A percentile compares a stretch with the other conserved stretches of the same genome.
Evolutionary conservation across 2,797 vertebrate genomes (phyloP).

Genomic region (Enteromius argenteus): DNA sequence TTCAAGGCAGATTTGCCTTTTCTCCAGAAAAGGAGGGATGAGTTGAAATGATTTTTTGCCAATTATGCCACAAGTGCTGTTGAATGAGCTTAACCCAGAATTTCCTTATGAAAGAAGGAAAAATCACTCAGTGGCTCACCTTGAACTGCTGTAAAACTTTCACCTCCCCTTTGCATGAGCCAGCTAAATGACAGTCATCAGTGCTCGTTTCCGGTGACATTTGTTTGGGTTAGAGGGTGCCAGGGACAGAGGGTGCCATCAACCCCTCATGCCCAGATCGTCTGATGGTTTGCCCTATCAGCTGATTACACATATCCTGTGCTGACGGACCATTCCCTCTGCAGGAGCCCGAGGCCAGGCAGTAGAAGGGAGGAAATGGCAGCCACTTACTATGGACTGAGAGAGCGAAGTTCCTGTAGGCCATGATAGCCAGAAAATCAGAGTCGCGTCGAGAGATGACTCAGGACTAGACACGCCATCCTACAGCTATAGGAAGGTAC

Average conservation of each 20-base stretch:
- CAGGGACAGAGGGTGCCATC: slow-evolving; percentile 21
- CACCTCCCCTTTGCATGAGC: not conserved
- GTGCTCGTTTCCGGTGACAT: slow-evolving; percentile 24
- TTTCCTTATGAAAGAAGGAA: slow-evolving; percentile 50
- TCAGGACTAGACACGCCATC: slow-evolving; percentile 2
- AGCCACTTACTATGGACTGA: slow-evolving; percentile 26
- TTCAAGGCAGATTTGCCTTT: not conserved
- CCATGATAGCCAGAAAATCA: slow-evolving; percentile 46
- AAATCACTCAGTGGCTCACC: slow-evolving; percentile 55
- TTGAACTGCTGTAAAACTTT: slow-evolving; percentile 54
- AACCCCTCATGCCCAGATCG: not conserved
- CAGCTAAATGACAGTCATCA: not conserved
- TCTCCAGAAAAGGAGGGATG: not conserved
- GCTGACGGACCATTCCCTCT: slow-evolving; percentile 22
- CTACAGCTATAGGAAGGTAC: slow-evolving; percentile 17
- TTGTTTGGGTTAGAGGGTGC: slow-evolving; percentile 25
- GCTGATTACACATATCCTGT: slow-evolving; percentile 49
- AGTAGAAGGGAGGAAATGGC: slow-evolving; percentile 39
- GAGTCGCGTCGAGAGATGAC: slow-evolving; percentile 25
- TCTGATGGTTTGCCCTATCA: slow-evolving; percentile 29
- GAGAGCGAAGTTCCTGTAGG: slow-evolving; percentile 15
- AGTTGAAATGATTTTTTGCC: not conserved
- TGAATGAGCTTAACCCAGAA: not conserved
- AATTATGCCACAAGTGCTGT: not conserved
- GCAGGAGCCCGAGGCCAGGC: slow-evolving; percentile 7